Percentiles rank a stretch among this genome's conserved stretches.
Evolutionary conservation across 2,797 vertebrate species (phyloP).

Genomic region (Cyprinodon diabolis): DNA sequence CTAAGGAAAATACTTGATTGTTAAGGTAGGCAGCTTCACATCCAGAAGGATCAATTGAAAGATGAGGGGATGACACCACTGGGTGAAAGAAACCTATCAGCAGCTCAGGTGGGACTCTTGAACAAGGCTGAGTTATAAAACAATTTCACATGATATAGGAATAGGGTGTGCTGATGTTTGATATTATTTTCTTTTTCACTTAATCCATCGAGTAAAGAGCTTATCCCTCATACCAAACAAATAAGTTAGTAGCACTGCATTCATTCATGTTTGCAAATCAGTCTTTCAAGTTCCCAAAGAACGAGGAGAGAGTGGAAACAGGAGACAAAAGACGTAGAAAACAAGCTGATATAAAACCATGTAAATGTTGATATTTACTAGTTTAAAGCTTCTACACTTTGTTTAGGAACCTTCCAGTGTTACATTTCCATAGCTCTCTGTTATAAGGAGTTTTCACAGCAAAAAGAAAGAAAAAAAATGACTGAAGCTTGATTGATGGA

Average conservation of each 20-base stretch:
- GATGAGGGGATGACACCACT: conserved; percentile 57
- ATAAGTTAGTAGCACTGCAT: no score
- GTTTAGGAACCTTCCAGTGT: no score
- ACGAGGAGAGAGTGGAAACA: background rate
- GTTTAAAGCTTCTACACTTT: background rate
- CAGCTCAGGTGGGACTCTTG: conserved; percentile 38
- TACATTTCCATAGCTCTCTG: no score
- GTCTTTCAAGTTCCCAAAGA: background rate
- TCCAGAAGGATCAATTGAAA: conserved; percentile 41
- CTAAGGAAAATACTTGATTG: conserved; percentile 18
- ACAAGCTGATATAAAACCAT: background rate
- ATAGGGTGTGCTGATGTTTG: background rate
- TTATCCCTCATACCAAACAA: background rate
- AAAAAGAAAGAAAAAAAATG: no score
- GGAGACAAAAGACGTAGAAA: background rate
- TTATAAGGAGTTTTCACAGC: no score
- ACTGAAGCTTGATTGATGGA: no score
- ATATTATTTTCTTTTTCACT: background rate
- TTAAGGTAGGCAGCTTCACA: conserved; percentile 29
- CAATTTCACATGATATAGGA: background rate
- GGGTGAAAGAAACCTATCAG: conserved; percentile 49
- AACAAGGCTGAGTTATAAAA: conserved; percentile 24
- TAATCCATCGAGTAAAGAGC: background rate
- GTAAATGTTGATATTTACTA: background rate
- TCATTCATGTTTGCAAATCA: background rate